These are phyloP conservation scores for Polyploca ridens DNA, from an alignment of 2,888 invertebrate species.

Conservation along the genomic window DNA sequence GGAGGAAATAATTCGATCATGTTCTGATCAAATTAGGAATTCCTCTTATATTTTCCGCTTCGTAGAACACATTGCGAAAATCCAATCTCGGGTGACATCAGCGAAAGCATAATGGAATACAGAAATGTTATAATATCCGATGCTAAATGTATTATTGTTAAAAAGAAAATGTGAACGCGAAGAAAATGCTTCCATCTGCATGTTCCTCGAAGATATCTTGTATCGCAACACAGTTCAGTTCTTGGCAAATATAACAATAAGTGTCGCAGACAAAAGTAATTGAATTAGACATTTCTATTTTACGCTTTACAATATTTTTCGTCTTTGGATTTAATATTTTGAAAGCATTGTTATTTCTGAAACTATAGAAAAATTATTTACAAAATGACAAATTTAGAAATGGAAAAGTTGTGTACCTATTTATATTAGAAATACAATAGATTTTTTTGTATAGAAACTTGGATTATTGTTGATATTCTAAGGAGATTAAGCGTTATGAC, in stretches of 20 bases:
- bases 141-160: conserved; percentile 25
- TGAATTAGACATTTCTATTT: not conserved
- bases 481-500: not conserved
- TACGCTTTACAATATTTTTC: not conserved
- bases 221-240: not conserved
- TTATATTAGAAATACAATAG: too few relatives aligned
- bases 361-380: not conserved
- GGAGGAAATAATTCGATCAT: conserved; percentile 71
- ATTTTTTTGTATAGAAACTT: too few relatives aligned
- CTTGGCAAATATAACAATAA: not conserved
- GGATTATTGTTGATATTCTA: not conserved
- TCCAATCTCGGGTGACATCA: conserved; percentile 49
- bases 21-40: conserved; percentile 73
- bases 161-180: conserved; percentile 21
- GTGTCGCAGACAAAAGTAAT: not conserved
- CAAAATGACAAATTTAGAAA: too few relatives aligned
- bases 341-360: not conserved
- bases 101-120: conserved; percentile 23
- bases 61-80: conserved; percentile 50
- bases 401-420: too few relatives aligned
- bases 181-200: not conserved
- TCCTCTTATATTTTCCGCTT: conserved; percentile 67
- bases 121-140: conserved; percentile 28
- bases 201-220: not conserved
- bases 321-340: not conserved